Evolutionary conservation across 2,797 vertebrate genomes (phyloP), one percentile per base, ranked within the genome.

Genomic region (Poeciliopsis gracilis): DNA sequence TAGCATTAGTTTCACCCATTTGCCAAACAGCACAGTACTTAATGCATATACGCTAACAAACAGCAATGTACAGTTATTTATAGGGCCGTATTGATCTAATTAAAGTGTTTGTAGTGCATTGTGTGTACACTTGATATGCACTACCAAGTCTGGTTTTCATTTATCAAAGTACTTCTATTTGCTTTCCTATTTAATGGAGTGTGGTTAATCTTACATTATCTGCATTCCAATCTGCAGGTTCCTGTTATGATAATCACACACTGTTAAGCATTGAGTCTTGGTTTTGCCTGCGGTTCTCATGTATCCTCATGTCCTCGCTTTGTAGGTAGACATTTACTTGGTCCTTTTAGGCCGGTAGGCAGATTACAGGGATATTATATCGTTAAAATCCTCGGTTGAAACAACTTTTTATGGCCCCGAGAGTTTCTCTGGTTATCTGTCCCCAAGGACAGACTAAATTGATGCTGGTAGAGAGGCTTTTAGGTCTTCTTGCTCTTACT

Each of bases 341-440:
- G 70, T 88, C 74, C 38, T 73, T 81, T 53, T 84, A 70, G 75
- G 63, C 81, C 83, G 81, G 72, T 72, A 74, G 83, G 73, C 73
- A 79, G 78, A 89, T 82, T 87, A 85, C 49, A 78, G 36, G 16
- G 57, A 73, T 87, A 77, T 85, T 76, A 78, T 81, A 79, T 84
- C 75, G 79, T 83, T 77, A 77, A 74, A 85, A 72, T 75, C 71
- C 59, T 78, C 3, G 13, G 33, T 43, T 81, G 57, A 86, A 88
- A 89, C 83, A 18, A 81, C 51, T 82, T 85, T 84, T 89, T 82
- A 84, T 85, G 78, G 76, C 84, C 73, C 73, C 36, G 33, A 20
- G 82, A 80, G 74, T 49, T 78, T 71, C 82, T 82, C 74, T 75
- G 72, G 74, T 87, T 84, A 84, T 78, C 82, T 77, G 69, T 78